Conservation (phyloP, 37 sponge, comb jelly and placozoan species). For the Beroe forskalii region DNA sequence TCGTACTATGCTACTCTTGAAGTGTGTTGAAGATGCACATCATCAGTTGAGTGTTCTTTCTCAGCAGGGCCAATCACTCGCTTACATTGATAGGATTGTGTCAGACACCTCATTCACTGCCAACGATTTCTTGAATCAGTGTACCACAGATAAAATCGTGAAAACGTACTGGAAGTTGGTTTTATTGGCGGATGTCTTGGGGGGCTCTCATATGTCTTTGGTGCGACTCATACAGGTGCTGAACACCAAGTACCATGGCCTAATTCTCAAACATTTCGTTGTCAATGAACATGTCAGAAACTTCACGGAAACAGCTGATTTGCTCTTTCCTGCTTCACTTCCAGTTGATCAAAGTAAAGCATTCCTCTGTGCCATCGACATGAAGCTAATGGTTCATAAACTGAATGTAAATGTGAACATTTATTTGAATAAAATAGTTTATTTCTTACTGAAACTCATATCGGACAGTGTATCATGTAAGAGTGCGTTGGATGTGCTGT, state of each 20-base stretch:
- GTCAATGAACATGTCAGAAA: background rate
- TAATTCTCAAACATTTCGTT: background rate
- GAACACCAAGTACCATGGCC: background rate
- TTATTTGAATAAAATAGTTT: background rate
- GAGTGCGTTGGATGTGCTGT: background rate
- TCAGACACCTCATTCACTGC: background rate
- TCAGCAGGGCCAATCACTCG: background rate
- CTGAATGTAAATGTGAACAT: background rate
- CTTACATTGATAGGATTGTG: background rate
- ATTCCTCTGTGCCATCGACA: background rate
- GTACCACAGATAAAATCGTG: background rate
- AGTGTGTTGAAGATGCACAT: conserved; percentile 19
- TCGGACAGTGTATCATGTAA: background rate
- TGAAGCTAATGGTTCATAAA: background rate
- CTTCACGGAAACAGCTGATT: background rate
- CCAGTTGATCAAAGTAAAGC: background rate
- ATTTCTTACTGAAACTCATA: background rate
- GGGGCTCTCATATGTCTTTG: background rate
- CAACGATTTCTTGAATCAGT: background rate
- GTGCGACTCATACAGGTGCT: background rate
- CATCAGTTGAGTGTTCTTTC: background rate
- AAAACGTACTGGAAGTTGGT: background rate
- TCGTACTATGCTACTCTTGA: background rate
- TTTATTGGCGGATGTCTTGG: background rate
- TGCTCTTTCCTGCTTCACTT: background rate